Evolutionary conservation across 2,797 vertebrate genomes (phyloP).

Genomic region (Sebastes nivosus): DNA sequence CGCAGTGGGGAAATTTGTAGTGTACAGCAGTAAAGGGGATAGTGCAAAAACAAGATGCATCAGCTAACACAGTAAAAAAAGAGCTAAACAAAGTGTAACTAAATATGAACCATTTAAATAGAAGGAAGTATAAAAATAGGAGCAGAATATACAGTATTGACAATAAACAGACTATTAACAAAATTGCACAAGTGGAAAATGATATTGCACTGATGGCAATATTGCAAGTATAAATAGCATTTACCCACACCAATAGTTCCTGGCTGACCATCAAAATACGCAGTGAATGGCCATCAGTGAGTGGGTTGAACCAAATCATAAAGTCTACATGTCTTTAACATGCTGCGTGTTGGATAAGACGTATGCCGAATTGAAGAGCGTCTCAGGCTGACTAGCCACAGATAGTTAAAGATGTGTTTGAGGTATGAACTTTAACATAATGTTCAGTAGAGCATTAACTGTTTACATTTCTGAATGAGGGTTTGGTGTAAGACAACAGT

Average conservation of each 20-base stretch:
- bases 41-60: too few relatives aligned
- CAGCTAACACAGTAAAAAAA: too few relatives aligned
- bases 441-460: background rate
- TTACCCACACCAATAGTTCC: background rate
- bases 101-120: too few relatives aligned
- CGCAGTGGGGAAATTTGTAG: too few relatives aligned
- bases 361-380: background rate
- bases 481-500: background rate
- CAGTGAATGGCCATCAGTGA: background rate
- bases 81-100: too few relatives aligned
- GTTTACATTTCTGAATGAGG: background rate
- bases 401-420: background rate
- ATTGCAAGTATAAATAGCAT: background rate
- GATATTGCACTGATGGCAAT: background rate
- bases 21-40: too few relatives aligned
- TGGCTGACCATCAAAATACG: background rate
- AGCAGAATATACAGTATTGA: too few relatives aligned
- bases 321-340: background rate
- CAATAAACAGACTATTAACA: too few relatives aligned
- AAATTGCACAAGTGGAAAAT: too few relatives aligned
- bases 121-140: too few relatives aligned
- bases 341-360: background rate
- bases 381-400: background rate
- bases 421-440: rapidly evolving
- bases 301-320: background rate